Conservation (phyloP, 1,140 invertebrate genomes). For the Laupala kohalensis region DNA sequence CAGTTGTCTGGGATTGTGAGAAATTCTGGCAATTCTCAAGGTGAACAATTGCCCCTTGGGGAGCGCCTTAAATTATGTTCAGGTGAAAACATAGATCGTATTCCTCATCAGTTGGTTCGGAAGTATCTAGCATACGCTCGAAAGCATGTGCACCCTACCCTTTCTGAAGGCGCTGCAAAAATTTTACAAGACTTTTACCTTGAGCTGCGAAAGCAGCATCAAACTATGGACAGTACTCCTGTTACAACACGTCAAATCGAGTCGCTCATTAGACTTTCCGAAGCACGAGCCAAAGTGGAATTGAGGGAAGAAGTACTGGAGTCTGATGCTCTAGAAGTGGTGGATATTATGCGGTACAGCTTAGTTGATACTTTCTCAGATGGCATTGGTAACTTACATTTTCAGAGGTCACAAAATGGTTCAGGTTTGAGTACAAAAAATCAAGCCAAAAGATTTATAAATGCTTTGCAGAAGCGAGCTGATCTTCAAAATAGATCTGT, state of each 20-base stretch:
- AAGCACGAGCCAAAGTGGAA: conserved; percentile 75
- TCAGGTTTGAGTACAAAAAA: conserved; percentile 56
- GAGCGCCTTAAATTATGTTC: conserved; percentile 45
- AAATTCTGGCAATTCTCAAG: neutral
- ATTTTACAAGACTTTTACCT: conserved; percentile 72
- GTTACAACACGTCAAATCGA: conserved; percentile 76
- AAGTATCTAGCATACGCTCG: conserved; percentile 88
- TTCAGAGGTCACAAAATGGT: conserved; percentile 53
- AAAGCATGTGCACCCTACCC: conserved; percentile 72
- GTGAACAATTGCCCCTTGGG: conserved; percentile 23
- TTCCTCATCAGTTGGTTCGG: conserved; percentile 61
- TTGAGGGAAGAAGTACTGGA: conserved; percentile 63
- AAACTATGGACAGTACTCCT: conserved; percentile 45
- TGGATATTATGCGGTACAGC: conserved; percentile 73
- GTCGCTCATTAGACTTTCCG: conserved; percentile 74
- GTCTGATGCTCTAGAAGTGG: conserved; percentile 71
- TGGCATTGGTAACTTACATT: conserved; percentile 51
- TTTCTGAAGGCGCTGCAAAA: conserved; percentile 53
- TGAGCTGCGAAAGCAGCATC: conserved; percentile 53
- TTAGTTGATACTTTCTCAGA: conserved; percentile 62
- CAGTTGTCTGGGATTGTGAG: neutral
- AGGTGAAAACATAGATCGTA: conserved; percentile 48
- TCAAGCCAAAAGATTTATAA: conserved; percentile 64
- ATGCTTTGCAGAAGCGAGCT: conserved; percentile 48
- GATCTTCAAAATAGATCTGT: conserved; percentile 47